These are phyloP conservation scores for Agelas oroides DNA, from an alignment of 37 sponge, comb jelly and placozoan species.

Conservation along the genomic window DNA sequence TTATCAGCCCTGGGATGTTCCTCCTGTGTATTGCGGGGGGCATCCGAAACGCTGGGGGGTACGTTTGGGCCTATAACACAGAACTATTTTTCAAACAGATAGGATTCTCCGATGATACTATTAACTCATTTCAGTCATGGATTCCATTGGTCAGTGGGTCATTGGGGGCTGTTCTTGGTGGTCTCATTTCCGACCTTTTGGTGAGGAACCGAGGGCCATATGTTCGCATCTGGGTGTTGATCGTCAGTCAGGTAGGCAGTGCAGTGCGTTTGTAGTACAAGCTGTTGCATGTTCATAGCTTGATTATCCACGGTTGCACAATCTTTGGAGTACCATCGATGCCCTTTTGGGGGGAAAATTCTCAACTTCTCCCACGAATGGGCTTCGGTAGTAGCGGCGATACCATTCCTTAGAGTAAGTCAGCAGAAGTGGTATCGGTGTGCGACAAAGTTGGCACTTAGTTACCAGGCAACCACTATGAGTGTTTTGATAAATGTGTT, in stretches of 20 bases:
- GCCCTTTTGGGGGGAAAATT: too few relatives aligned
- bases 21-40: slow-evolving; percentile 84
- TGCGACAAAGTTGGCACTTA: too few relatives aligned
- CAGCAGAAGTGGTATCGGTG: too few relatives aligned
- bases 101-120: slow-evolving; percentile 10
- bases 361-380: too few relatives aligned
- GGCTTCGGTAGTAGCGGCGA: too few relatives aligned
- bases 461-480: too few relatives aligned
- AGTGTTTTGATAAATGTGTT: too few relatives aligned
- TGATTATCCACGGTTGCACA: too few relatives aligned
- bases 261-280: too few relatives aligned
- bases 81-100: slow-evolving; percentile 69
- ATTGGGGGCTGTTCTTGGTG: slow-evolving; percentile 80
- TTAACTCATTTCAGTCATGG: slow-evolving; percentile 72
- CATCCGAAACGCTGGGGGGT: slow-evolving; percentile 85
- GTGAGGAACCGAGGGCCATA: slow-evolving; percentile 56
- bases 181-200: slow-evolving; percentile 71
- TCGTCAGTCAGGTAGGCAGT: slow-evolving; percentile 80
- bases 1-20: slow-evolving; percentile 71
- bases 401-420: too few relatives aligned
- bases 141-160: slow-evolving; percentile 85
- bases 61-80: slow-evolving; percentile 90
- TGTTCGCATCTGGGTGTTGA: slow-evolving; percentile 81
- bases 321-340: too few relatives aligned
- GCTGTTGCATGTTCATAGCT: too few relatives aligned